Conservation (phyloP, 1,140 invertebrate genomes). For the Drosophila sucinea region DNA sequence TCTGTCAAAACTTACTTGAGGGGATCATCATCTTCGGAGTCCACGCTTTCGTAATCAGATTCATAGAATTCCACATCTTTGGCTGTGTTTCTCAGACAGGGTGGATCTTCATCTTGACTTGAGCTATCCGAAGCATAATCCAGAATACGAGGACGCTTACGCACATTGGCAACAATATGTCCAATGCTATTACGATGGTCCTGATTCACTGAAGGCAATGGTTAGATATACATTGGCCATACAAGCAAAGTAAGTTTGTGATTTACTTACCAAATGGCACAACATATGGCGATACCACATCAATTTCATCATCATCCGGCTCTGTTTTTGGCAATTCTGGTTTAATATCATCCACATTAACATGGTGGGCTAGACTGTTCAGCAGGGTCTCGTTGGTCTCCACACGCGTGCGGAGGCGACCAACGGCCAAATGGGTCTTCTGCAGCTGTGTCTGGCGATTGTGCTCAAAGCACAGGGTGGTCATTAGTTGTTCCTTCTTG, state of each 20-base stretch:
- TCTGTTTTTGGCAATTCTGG: constrained; percentile 41
- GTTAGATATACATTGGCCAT: not conserved
- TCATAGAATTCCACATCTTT: constrained; percentile 88
- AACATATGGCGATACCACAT: constrained; percentile 80
- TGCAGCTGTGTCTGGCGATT: constrained; percentile 76
- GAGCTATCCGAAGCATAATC: constrained; percentile 89
- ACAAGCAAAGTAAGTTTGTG: too few species aligned
- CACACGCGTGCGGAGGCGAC: constrained; percentile 62
- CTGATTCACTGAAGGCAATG: constrained; percentile 53
- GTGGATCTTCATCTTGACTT: constrained; percentile 88
- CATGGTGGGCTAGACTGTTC: constrained; percentile 69
- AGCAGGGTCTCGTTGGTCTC: constrained; percentile 78
- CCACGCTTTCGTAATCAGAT: constrained; percentile 90
- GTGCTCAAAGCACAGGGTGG: constrained; percentile 79
- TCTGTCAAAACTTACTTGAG: constrained; percentile 86
- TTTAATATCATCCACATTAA: constrained; percentile 66
- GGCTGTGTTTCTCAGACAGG: constrained; percentile 87
- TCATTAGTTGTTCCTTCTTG: constrained; percentile 79
- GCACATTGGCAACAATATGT: constrained; percentile 84
- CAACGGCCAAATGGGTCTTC: constrained; percentile 70
- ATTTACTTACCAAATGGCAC: constrained; percentile 85
- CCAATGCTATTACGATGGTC: constrained; percentile 85
- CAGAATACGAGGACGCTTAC: constrained; percentile 85
- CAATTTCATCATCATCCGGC: constrained; percentile 76
- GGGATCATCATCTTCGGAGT: constrained; percentile 90